These are phyloP conservation scores for Bugula neritina DNA, from an alignment of 2,888 invertebrate species.

Conservation along the genomic window DNA sequence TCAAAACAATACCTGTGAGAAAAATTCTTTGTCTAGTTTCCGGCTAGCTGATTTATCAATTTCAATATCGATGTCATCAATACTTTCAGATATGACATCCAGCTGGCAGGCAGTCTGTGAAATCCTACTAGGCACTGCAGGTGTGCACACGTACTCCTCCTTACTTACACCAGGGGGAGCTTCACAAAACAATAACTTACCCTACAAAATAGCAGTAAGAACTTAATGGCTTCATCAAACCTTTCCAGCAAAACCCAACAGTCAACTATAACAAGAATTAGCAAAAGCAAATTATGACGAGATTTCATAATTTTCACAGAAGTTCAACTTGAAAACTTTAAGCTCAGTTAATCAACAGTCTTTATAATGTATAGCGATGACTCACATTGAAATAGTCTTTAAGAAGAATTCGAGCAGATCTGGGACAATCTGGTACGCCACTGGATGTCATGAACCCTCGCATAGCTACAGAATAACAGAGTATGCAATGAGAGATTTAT, in stretches of 20 bases:
- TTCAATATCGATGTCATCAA: background rate
- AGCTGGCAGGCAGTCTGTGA: constrained; percentile 34
- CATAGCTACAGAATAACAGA: constrained; percentile 63
- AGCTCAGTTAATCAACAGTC: no score
- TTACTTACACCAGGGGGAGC: constrained; percentile 71
- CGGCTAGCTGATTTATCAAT: constrained; percentile 32
- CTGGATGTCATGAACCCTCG: constrained; percentile 90
- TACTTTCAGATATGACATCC: constrained; percentile 30
- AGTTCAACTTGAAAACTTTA: no score
- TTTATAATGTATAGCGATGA: no score
- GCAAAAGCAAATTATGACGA: no score
- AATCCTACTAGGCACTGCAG: constrained; percentile 28
- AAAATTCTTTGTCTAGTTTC: constrained; percentile 64
- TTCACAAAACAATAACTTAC: constrained; percentile 73
- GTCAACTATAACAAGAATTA: no score
- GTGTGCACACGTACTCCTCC: constrained; percentile 56
- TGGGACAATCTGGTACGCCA: constrained; percentile 87
- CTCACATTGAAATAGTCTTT: constrained; percentile 65
- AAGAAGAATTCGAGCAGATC: constrained; percentile 79
- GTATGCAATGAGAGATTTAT: no score
- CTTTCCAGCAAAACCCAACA: no score
- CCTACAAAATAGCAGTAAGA: constrained; percentile 69
- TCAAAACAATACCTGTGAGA: constrained; percentile 55
- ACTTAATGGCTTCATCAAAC: no score
- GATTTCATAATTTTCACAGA: no score